Conservation (phyloP, 53 echinoderm and acorn worm genomes). For the Glandiceps talaboti region DNA sequence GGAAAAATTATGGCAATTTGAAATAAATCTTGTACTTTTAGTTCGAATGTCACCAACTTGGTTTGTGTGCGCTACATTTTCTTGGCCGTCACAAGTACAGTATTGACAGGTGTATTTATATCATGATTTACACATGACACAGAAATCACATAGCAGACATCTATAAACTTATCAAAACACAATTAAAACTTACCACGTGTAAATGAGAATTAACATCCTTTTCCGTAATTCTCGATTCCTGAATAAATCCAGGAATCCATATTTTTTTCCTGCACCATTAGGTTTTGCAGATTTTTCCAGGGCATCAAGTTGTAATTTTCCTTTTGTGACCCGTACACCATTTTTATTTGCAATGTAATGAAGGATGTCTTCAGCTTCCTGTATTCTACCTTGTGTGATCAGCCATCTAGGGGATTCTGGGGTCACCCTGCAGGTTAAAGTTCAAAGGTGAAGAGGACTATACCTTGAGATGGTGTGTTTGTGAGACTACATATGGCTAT, state of each 20-base stretch:
- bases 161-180: too few relatives aligned
- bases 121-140: too few relatives aligned
- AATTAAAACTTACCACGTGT: conserved; percentile 53
- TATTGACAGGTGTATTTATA: too few relatives aligned
- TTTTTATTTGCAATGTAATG: conserved; percentile 35
- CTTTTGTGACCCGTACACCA: conserved; percentile 28
- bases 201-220: conserved; percentile 52
- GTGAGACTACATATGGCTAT: too few relatives aligned
- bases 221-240: conserved; percentile 51
- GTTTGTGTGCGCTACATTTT: too few relatives aligned
- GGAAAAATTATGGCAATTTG: too few relatives aligned
- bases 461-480: too few relatives aligned
- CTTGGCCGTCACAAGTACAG: too few relatives aligned
- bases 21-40: too few relatives aligned
- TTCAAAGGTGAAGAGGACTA: too few relatives aligned
- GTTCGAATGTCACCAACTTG: too few relatives aligned
- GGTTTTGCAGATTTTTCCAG: conserved; percentile 6
- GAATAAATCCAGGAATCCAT: conserved; percentile 46
- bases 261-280: conserved; percentile 10
- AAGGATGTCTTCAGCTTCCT: conserved; percentile 61
- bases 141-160: too few relatives aligned
- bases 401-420: conserved; percentile 90
- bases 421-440: conserved; percentile 45
- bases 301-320: conserved; percentile 30
- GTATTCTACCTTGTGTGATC: conserved; percentile 37